Conservation (phyloP, 1,140 invertebrate species). For the Bombus superbus region DNA sequence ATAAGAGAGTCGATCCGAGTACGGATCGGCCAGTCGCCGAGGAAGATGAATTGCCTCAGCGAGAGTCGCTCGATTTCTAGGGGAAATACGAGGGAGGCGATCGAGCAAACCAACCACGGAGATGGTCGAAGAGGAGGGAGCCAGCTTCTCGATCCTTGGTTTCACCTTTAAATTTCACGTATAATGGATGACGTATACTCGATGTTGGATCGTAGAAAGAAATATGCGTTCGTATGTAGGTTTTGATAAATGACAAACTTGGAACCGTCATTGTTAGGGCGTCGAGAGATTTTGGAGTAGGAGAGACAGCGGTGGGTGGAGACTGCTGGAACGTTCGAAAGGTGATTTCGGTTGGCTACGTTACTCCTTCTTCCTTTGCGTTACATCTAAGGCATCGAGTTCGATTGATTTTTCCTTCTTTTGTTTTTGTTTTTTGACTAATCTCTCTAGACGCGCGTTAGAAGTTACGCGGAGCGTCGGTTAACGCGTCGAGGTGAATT, state of each 20-base stretch:
- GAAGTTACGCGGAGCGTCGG: too few relatives aligned
- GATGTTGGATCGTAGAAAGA: not conserved
- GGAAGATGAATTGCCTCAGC: constrained; percentile 30
- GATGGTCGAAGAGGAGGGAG: not conserved
- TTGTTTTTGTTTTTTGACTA: not conserved
- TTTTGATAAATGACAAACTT: not conserved
- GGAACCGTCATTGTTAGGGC: not conserved
- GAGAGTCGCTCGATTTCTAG: not conserved
- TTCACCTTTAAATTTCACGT: not conserved
- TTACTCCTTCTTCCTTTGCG: not conserved
- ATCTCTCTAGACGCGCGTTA: not conserved
- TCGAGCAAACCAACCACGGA: not conserved
- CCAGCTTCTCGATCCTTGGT: not conserved
- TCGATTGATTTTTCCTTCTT: not conserved
- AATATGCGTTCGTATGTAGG: not conserved
- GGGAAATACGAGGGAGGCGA: not conserved
- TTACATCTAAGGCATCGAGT: not conserved
- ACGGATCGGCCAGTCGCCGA: constrained; percentile 15
- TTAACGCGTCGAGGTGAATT: not conserved
- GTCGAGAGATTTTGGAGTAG: not conserved
- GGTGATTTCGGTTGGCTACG: not conserved
- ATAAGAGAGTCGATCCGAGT: constrained; percentile 53
- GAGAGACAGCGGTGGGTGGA: not conserved
- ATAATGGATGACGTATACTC: not conserved
- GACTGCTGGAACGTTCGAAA: not conserved